Percentiles rank a stretch among this genome's conserved stretches.
These are phyloP conservation scores for Hippopotamus amphibius DNA, from an alignment of 2,113 vertebrate genomes.

Conservation along the genomic window DNA sequence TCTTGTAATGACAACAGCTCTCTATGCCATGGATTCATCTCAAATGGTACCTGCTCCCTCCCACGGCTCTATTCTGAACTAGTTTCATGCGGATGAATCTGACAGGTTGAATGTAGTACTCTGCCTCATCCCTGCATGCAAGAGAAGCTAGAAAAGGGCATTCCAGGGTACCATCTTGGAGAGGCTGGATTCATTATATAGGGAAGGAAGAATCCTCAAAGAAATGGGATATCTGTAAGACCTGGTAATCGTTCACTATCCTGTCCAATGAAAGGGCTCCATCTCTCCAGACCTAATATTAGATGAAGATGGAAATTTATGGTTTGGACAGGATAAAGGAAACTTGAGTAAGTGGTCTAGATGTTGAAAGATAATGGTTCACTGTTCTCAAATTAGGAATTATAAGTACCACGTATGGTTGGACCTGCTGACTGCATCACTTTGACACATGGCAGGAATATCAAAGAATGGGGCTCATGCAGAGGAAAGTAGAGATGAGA, in stretches of 20 bases:
- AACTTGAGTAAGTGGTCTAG: neutral
- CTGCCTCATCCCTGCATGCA: neutral
- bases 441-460: neutral
- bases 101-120: neutral
- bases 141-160: neutral
- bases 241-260: neutral
- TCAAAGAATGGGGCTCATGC: neutral
- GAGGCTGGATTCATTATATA: neutral
- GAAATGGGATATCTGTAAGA: neutral
- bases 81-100: neutral
- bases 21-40: neutral
- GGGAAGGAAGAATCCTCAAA: neutral
- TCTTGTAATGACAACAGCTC: neutral
- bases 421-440: neutral
- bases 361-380: neutral
- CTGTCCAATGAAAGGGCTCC: neutral
- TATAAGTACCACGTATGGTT: neutral
- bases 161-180: neutral
- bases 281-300: no score
- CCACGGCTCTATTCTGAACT: neutral
- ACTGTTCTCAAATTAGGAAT: neutral
- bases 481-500: neutral
- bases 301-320: neutral
- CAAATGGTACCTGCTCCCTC: no score
- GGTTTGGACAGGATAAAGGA: neutral